phyloP scores from a whole-genome alignment of 2,797 vertebrate genomes.

The Phalanger gymnotis region DNA sequence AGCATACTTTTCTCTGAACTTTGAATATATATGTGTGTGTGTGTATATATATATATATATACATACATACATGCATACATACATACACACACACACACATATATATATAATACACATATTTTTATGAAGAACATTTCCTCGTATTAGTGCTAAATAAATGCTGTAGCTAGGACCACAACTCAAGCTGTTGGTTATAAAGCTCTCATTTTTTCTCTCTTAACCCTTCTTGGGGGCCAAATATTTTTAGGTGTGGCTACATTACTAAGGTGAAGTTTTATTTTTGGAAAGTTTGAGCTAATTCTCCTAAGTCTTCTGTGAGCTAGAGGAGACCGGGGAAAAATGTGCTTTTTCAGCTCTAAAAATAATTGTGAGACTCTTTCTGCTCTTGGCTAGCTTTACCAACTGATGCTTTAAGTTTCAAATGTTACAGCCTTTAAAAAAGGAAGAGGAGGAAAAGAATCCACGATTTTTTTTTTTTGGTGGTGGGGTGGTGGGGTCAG shows the following conservation, averaged over 20 bases:
- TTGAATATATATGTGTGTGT: not conserved
- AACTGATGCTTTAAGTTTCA: not conserved
- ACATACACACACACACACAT: not conserved
- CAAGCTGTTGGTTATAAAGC: not conserved
- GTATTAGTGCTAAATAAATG: slow-evolving; percentile 48
- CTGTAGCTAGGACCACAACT: slow-evolving; percentile 58
- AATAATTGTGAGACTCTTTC: slow-evolving; percentile 43
- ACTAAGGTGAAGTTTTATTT: slow-evolving; percentile 65
- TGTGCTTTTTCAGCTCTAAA: slow-evolving; percentile 5
- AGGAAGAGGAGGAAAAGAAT: slow-evolving; percentile 8
- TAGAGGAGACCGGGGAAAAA: not conserved
- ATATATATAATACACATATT: not conserved
- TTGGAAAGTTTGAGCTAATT: slow-evolving; percentile 53
- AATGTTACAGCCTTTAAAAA: slow-evolving; percentile 9
- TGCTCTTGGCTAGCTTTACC: slow-evolving; percentile 3
- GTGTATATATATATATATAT: not conserved
- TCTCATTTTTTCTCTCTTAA: slow-evolving; percentile 35
- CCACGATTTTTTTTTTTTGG: not conserved
- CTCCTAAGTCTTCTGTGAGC: slow-evolving; percentile 67
- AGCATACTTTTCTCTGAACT: not conserved
- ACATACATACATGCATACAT: not conserved
- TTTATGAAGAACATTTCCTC: slow-evolving; percentile 46
- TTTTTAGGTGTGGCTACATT: slow-evolving; percentile 61
- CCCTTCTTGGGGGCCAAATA: slow-evolving; percentile 17
- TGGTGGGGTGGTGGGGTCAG: fast-evolving